These are phyloP conservation scores for Bryconaethiops microstoma DNA, from an alignment of 2,797 vertebrate species.

Conservation along the genomic window DNA sequence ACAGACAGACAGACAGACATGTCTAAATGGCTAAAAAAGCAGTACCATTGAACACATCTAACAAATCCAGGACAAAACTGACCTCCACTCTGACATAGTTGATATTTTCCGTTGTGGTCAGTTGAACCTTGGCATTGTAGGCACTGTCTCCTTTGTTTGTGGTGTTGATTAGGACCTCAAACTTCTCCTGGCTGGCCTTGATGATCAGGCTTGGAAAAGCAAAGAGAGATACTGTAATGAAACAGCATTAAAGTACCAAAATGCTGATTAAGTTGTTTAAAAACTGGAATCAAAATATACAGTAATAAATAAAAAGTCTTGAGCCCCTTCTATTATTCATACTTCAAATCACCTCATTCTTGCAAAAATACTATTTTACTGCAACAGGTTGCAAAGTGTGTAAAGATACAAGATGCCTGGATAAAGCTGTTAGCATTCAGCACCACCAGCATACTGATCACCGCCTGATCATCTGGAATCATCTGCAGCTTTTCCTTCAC, in stretches of 20 bases:
- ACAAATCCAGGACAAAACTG: background rate
- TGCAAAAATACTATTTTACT: too few species aligned
- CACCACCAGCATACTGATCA: too few species aligned
- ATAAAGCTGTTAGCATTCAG: too few species aligned
- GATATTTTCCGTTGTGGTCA: constrained; percentile 89
- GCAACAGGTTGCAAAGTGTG: too few species aligned
- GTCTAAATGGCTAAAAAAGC: too few species aligned
- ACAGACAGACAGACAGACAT: too few species aligned
- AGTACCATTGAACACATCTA: too few species aligned
- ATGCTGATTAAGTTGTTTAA: background rate
- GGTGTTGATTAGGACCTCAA: constrained; percentile 80
- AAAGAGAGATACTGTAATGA: background rate
- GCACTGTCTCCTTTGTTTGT: constrained; percentile 90
- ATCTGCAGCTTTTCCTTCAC: too few species aligned
- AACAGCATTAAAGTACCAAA: background rate
- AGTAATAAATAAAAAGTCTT: too few species aligned
- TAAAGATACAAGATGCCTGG: too few species aligned
- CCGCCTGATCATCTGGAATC: too few species aligned
- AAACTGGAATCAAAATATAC: background rate
- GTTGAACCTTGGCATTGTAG: constrained; percentile 89
- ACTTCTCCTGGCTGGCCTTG: constrained; percentile 81
- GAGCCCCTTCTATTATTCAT: background rate
- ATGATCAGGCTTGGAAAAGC: constrained; percentile 76
- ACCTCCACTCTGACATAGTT: constrained; percentile 86
- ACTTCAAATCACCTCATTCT: too few species aligned